phyloP scores from a whole-genome alignment of 1,140 invertebrate species.

The Caenorhabditis inopinata region DNA sequence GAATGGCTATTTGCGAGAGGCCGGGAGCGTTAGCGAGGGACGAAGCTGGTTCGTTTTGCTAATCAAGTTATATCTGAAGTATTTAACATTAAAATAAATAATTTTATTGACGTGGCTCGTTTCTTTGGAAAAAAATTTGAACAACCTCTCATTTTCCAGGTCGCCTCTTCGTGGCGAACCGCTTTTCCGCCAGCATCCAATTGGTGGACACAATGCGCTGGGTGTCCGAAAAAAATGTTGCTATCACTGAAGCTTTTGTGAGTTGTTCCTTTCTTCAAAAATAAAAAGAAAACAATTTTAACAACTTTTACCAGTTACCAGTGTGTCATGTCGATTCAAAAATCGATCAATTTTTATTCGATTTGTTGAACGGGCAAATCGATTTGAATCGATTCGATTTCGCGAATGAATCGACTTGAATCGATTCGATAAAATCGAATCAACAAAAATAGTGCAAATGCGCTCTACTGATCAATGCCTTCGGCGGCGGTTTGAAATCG shows the following conservation, averaged over 20 bases:
- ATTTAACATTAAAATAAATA: too few relatives aligned
- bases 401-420: too few relatives aligned
- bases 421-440: too few relatives aligned
- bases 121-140: conserved; percentile 15
- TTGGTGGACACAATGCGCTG: conserved; percentile 30
- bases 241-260: conserved; percentile 14
- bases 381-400: too few relatives aligned
- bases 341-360: too few relatives aligned
- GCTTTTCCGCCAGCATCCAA: conserved; percentile 14
- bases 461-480: too few relatives aligned
- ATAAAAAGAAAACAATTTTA: background rate
- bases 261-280: background rate
- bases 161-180: conserved; percentile 35
- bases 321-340: too few relatives aligned
- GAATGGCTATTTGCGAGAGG: conserved; percentile 49
- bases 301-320: background rate
- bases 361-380: too few relatives aligned
- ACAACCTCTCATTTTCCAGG: background rate
- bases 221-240: conserved; percentile 18
- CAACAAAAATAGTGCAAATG: too few relatives aligned
- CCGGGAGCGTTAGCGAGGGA: conserved; percentile 47
- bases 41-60: conserved; percentile 33
- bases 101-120: background rate
- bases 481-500: too few relatives aligned
- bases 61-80: too few relatives aligned